Base-by-base conservation (phyloP, 2,113 vertebrate species). In the Bombycilla garrulus region DNA sequence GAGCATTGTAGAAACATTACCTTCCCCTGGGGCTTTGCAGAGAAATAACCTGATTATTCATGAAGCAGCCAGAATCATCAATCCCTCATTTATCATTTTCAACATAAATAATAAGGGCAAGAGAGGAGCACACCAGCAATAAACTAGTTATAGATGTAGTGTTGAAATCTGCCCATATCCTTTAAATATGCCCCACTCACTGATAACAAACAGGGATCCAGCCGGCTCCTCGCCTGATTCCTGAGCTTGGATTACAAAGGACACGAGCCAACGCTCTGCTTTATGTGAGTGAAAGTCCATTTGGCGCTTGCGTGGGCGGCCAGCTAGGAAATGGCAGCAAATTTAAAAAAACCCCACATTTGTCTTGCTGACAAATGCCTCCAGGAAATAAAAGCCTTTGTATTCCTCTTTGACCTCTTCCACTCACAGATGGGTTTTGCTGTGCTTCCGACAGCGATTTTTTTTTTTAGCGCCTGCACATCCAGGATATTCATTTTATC, bases 1-100 rank as follows among this genome's bases (percentile, higher is more conserved):
- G 76, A 86, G 80, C 71, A 44, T 8, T 91, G 85, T 22, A 40
- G 93, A 92, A 95, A 96, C 76, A 14, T 69, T 79, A 83, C 93
- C 89, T 88, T 93, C 86, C 92, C 93, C 71, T 5, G 42, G 66
- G 93, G 88, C 76, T 84, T 66, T n/a, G 6, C 54, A 81, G 81
- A 18, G 84, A 45, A 96, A 93, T 77, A 86, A 96, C 91, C 85
- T 89, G 92, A 87, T 96, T 97, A 92, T 95, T 92, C 95, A 92
- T 25, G 76, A 90, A 62, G 28, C 93, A 90, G 92, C 80, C 76
- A 94, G 93, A 88, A 83, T 54, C 72, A 95, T 90, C 95, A 95
- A 92, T 88, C 92, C 88, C 90, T 86, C 91, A 69, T 94, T 93
- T 94, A 94, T 97, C 90, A 92, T 94, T 89, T 95, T 82, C 85